Evolutionary conservation across 1,140 invertebrate species (phyloP).

Genomic region (Antheraea mylitta): DNA sequence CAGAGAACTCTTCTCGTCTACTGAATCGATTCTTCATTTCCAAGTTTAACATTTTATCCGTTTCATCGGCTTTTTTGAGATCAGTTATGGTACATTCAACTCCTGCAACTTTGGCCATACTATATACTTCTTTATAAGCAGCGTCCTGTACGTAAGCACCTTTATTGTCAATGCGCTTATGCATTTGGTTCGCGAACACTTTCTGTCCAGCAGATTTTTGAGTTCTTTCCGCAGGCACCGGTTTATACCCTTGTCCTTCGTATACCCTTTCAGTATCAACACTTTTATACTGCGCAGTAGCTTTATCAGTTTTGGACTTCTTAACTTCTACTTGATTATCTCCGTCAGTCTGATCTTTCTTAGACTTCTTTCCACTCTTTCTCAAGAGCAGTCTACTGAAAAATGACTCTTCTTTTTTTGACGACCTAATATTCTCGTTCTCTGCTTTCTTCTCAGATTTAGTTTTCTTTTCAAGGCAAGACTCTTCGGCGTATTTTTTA

Average conservation of each 20-base stretch:
- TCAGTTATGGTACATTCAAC: conserved; percentile 73
- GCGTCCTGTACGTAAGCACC: conserved; percentile 76
- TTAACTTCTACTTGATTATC: conserved; percentile 64
- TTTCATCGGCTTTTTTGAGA: conserved; percentile 76
- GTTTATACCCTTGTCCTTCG: conserved; percentile 55
- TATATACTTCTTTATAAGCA: conserved; percentile 69
- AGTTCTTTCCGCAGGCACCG: conserved; percentile 52
- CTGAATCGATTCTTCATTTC: conserved; percentile 65
- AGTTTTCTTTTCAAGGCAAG: conserved; percentile 74
- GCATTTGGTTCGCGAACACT: conserved; percentile 73
- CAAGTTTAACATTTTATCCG: conserved; percentile 66
- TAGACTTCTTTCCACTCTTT: conserved; percentile 83
- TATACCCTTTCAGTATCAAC: conserved; percentile 51
- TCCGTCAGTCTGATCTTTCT: conserved; percentile 77
- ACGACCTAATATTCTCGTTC: conserved; percentile 68
- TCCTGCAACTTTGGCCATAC: conserved; percentile 63
- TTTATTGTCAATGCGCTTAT: conserved; percentile 76
- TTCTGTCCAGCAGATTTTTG: conserved; percentile 73
- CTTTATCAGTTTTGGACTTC: conserved; percentile 63
- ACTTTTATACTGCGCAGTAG: conserved; percentile 49
- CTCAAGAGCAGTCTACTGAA: conserved; percentile 82
- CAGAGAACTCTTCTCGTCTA: conserved; percentile 59
- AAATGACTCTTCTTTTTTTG: conserved; percentile 81
- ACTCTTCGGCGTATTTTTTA: conserved; percentile 69
- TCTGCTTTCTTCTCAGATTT: conserved; percentile 77